phyloP scores from a whole-genome alignment of 2,113 vertebrate genomes.

The Passer montanus region DNA sequence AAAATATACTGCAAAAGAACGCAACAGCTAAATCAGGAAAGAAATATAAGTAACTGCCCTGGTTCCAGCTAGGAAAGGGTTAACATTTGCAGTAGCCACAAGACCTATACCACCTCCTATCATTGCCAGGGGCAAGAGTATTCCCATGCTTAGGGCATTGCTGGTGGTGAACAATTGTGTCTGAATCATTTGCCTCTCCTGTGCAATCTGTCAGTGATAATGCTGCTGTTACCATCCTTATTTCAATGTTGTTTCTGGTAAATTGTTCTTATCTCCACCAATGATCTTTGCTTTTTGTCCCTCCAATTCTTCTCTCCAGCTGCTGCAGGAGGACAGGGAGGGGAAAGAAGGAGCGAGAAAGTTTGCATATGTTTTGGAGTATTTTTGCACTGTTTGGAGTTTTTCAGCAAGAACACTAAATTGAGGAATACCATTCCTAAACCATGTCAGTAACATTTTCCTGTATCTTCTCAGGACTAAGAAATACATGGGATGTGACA shows the following conservation, averaged over 20 bases:
- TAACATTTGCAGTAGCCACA: background rate
- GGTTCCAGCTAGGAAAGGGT: background rate
- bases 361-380: background rate
- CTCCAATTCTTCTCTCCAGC: background rate
- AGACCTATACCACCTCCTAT: background rate
- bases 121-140: background rate
- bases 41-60: background rate
- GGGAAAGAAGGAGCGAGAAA: background rate
- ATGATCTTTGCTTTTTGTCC: background rate
- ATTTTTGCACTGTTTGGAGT: background rate
- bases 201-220: background rate
- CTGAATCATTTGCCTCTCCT: background rate
- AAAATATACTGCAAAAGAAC: background rate
- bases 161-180: background rate
- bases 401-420: fast-evolving
- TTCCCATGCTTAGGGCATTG: background rate
- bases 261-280: background rate
- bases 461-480: background rate
- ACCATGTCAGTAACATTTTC: background rate
- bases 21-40: background rate
- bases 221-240: background rate
- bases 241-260: background rate
- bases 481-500: background rate
- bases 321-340: background rate
- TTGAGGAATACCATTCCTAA: background rate